Conservation (phyloP, 2,797 vertebrate genomes). For the Eulemur rubriventer region DNA sequence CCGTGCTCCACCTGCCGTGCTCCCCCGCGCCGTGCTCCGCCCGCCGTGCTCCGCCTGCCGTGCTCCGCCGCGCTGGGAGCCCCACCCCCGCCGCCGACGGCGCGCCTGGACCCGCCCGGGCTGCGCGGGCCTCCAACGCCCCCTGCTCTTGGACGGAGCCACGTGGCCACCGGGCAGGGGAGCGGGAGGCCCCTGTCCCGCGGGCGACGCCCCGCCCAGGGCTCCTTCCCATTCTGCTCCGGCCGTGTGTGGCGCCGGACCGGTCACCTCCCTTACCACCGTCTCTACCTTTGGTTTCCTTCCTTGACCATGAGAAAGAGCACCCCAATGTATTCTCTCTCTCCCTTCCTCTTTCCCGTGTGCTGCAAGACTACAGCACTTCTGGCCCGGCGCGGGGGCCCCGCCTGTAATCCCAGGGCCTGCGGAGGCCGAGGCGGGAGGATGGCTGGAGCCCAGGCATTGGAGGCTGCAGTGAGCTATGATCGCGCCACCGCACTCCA, state of each 20-base stretch:
- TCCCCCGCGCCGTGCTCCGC: fast-evolving
- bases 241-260: too few relatives aligned
- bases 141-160: background rate
- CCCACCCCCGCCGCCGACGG: fast-evolving
- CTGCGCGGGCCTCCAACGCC: background rate
- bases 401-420: background rate
- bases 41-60: too few relatives aligned
- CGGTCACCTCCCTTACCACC: fast-evolving
- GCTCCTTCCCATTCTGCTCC: background rate
- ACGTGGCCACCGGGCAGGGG: too few relatives aligned
- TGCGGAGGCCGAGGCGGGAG: background rate
- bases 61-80: fast-evolving
- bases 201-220: too few relatives aligned
- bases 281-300: too few relatives aligned
- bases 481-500: background rate
- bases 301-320: background rate
- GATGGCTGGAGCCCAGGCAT: background rate
- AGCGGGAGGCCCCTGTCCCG: fast-evolving
- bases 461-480: background rate
- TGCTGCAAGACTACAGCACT: background rate
- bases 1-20: too few relatives aligned
- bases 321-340: too few relatives aligned
- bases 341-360: background rate
- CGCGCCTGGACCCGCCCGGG: fast-evolving
- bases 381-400: background rate